Evolutionary conservation across 2,888 invertebrate species (phyloP).

Genomic region (Tridacna gigas): DNA sequence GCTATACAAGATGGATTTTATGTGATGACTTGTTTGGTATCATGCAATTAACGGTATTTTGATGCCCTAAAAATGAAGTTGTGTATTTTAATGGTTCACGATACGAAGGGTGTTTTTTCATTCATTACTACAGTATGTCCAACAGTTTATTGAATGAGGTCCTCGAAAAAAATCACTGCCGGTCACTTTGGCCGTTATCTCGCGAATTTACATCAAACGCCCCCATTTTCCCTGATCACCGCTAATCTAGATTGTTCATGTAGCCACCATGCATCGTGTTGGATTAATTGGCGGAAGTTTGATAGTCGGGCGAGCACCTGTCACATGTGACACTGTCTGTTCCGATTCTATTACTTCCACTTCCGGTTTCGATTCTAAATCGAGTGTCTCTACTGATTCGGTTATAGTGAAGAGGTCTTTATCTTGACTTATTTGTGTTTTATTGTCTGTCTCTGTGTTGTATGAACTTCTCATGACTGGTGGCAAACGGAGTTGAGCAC

Average conservation of each 20-base stretch:
- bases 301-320: conserved; percentile 26
- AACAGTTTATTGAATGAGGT: too few species aligned
- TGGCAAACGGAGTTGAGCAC: conserved; percentile 31
- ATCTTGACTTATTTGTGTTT: neutral
- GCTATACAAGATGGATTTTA: too few species aligned
- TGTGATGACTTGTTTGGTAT: too few species aligned
- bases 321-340: conserved; percentile 24
- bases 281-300: conserved; percentile 50
- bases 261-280: conserved; percentile 42
- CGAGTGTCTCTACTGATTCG: conserved; percentile 30
- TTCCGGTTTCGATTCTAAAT: conserved; percentile 9
- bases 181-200: neutral
- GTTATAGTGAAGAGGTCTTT: conserved; percentile 11
- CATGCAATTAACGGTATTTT: too few species aligned
- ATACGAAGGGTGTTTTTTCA: too few species aligned
- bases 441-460: conserved; percentile 17
- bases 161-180: too few species aligned
- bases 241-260: neutral
- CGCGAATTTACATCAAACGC: neutral
- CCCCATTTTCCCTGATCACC: neutral
- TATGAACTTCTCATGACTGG: conserved; percentile 53
- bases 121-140: too few species aligned
- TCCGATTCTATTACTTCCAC: conserved; percentile 16
- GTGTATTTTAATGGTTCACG: too few species aligned
- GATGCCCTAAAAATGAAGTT: too few species aligned